Percentiles rank a stretch among this genome's conserved stretches.
phyloP scores from a whole-genome alignment of 2,888 invertebrate species.

The Prenolepis imparis region DNA sequence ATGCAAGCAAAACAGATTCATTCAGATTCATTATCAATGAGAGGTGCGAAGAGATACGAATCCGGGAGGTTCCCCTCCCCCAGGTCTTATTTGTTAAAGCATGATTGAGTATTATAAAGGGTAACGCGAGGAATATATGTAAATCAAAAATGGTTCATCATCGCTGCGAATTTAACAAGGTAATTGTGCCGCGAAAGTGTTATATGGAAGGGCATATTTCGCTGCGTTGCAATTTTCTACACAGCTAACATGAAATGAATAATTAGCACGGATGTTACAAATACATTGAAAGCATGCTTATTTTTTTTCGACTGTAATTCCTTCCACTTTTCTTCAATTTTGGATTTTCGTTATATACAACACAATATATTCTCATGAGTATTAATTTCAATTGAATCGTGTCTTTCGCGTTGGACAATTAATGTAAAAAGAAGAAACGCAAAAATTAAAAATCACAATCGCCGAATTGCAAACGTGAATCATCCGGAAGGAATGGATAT shows the following conservation, averaged over 20 bases:
- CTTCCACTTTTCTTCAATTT: not conserved
- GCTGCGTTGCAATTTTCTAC: conserved; percentile 11
- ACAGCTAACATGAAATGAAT: conserved; percentile 27
- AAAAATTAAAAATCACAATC: not conserved
- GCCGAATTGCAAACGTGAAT: not conserved
- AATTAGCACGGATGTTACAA: not conserved
- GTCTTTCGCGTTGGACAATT: not conserved
- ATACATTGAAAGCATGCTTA: not conserved
- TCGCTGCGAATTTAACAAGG: conserved; percentile 35
- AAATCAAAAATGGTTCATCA: conserved; percentile 51
- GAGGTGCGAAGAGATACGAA: conserved; percentile 65
- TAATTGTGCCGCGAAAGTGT: conserved; percentile 39
- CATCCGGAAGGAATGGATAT: conserved; percentile 43
- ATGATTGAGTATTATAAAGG: conserved; percentile 81
- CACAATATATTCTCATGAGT: not conserved
- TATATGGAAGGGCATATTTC: conserved; percentile 39
- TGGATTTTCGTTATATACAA: not conserved
- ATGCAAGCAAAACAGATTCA: conserved; percentile 9
- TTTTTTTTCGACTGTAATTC: not conserved
- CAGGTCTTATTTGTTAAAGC: conserved; percentile 79
- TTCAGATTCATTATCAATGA: not conserved
- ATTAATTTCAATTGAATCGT: not conserved
- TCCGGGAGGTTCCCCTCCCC: conserved; percentile 80
- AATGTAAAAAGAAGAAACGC: not conserved
- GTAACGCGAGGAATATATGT: conserved; percentile 67